A percentile compares a stretch with the other conserved stretches of the same genome.
phyloP scores from a whole-genome alignment of 1,140 invertebrate genomes.

The Apis florea region DNA sequence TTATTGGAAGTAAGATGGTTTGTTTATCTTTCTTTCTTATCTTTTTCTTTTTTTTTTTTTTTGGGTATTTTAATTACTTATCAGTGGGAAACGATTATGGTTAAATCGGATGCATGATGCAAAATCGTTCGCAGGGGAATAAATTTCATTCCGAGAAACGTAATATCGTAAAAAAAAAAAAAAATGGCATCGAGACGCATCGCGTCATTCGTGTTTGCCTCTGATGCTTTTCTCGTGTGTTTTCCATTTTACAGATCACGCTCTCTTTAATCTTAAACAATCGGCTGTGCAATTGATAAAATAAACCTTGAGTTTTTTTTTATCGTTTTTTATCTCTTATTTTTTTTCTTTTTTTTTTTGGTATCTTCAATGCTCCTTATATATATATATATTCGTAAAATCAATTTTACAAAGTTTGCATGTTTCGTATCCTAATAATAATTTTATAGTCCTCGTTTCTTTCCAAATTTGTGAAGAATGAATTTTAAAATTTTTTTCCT shows the following conservation, averaged over 20 bases:
- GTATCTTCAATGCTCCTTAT: too few species aligned
- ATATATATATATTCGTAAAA: too few species aligned
- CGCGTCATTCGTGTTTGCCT: background rate
- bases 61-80: too few species aligned
- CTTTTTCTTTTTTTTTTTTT: too few species aligned
- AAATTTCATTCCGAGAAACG: conserved; percentile 7
- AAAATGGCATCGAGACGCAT: background rate
- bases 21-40: too few species aligned
- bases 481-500: background rate
- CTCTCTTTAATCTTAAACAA: background rate
- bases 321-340: too few species aligned
- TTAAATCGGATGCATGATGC: background rate
- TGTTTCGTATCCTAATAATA: background rate
- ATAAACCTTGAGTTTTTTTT: too few species aligned
- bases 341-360: too few species aligned
- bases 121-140: background rate
- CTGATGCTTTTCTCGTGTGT: background rate
- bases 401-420: background rate
- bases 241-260: background rate
- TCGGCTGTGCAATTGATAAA: background rate
- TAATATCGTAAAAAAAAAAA: conserved; percentile 9
- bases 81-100: background rate
- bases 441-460: background rate
- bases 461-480: background rate
- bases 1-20: too few species aligned